Evolutionary conservation across 1,140 invertebrate genomes (phyloP), one percentile per base, ranked within the genome.

Genomic region (Dreissena rostriformis): DNA sequence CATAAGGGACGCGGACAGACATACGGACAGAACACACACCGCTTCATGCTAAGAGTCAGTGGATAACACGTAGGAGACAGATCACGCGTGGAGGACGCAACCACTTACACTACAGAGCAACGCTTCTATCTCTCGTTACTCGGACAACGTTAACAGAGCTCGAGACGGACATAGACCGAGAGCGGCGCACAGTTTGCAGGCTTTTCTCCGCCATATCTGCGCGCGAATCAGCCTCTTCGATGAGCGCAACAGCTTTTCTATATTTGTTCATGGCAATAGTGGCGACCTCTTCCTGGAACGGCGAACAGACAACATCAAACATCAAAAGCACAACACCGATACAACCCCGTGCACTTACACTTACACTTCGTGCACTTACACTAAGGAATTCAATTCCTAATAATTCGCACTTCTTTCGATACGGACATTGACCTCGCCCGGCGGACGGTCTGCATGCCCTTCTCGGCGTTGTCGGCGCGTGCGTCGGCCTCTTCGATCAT

Each of bases 201-300:
- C 90, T 91, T 87, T 92, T 92, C 85, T 93, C 93, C 55, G 92
- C 92, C 53, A 82, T 85, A 81, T 94, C 93, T 53, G 93, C 93
- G 63, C 93, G 86, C 84, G 86, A 78, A 82, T 94, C 93, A 52
- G 93, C 92, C 70, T 94, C 93, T 57, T 94, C 93, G 22, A 93
- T 84, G 78, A 92, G 74, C 24, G 89, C 78, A 82, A 92, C 91
- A 73, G 92, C 92, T 87, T 94, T 94, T 86, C 93, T 90, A 90
- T 94, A 94, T 87, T 94, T 94, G 88, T 92, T 93, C 93, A 94
- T 91, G 19, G 93, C 92, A 63, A 94, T 92, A 75, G 87, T 91
- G 71, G 93, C 90, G 24, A 93, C 92, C 71, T 94, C 93, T 80
- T 94, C 93, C 93, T 94, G 88, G 61, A 89, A 89, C 17, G 57